Percentiles rank a stretch among this genome's conserved stretches.
phyloP scores from a whole-genome alignment of 2,888 invertebrate genomes.

The Busseola fusca region DNA sequence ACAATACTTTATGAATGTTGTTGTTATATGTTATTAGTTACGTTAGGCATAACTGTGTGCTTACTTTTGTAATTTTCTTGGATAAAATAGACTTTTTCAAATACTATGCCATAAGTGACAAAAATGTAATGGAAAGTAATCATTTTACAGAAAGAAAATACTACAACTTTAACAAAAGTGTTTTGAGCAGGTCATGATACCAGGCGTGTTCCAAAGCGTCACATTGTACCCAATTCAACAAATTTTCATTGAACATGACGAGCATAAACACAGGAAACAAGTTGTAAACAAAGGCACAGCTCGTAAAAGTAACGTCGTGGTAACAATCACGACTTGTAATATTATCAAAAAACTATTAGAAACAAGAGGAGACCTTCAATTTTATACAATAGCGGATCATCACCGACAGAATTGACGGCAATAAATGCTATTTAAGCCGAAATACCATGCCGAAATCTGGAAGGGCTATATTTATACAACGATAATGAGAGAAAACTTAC shows the following conservation, averaged over 20 bases:
- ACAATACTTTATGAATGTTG: slow-evolving; percentile 17
- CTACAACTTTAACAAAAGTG: background rate
- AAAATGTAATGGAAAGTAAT: slow-evolving; percentile 6
- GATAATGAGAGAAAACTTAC: slow-evolving; percentile 79
- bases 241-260: slow-evolving; percentile 77
- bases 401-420: slow-evolving; percentile 68
- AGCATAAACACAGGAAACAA: slow-evolving; percentile 83
- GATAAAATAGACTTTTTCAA: background rate
- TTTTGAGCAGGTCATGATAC: slow-evolving; percentile 39
- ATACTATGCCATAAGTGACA: background rate
- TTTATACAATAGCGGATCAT: slow-evolving; percentile 65
- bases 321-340: slow-evolving; percentile 65
- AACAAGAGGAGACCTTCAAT: slow-evolving; percentile 64
- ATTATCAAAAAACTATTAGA: slow-evolving; percentile 65
- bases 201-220: slow-evolving; percentile 47
- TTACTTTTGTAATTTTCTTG: background rate
- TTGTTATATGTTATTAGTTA: slow-evolving; percentile 1
- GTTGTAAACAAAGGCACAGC: slow-evolving; percentile 83
- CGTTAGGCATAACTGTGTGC: background rate
- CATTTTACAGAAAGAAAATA: slow-evolving; percentile 11
- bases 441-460: slow-evolving; percentile 79
- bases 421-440: slow-evolving; percentile 74
- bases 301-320: slow-evolving; percentile 73
- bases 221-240: slow-evolving; percentile 63
- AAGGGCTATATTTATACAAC: slow-evolving; percentile 78